These are phyloP conservation scores for Todiramphus chloris DNA, from an alignment of 2,113 vertebrate genomes.

Conservation along the genomic window DNA sequence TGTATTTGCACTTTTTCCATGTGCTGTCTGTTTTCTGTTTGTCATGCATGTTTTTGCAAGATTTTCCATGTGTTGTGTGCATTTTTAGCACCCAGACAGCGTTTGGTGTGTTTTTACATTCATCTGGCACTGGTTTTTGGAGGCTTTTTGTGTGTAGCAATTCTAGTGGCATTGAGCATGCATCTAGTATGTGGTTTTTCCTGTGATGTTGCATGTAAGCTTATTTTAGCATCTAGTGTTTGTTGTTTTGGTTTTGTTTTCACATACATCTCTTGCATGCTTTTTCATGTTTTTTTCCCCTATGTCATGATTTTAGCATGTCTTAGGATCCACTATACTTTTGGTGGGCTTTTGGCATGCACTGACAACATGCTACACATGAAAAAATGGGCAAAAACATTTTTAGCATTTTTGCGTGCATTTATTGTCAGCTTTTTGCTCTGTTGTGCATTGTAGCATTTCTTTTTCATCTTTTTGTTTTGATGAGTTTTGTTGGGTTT, in stretches of 20 bases:
- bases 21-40: neutral
- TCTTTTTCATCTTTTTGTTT: neutral
- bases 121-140: neutral
- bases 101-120: neutral
- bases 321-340: neutral
- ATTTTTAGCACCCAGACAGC: neutral
- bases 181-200: neutral
- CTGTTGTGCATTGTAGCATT: neutral
- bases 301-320: neutral
- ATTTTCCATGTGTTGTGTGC: neutral
- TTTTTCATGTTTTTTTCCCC: neutral
- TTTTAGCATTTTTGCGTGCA: neutral
- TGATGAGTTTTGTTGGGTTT: neutral
- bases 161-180: rapidly evolving
- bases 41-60: neutral
- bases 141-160: neutral
- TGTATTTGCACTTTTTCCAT: neutral
- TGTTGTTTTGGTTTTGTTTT: neutral
- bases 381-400: neutral
- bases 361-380: neutral
- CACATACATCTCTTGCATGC: neutral
- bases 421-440: neutral
- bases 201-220: neutral
- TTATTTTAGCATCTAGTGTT: neutral
- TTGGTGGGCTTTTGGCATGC: neutral